Evolutionary conservation across 2,113 vertebrate genomes (phyloP).

Genomic region (Perognathus longimembris): DNA sequence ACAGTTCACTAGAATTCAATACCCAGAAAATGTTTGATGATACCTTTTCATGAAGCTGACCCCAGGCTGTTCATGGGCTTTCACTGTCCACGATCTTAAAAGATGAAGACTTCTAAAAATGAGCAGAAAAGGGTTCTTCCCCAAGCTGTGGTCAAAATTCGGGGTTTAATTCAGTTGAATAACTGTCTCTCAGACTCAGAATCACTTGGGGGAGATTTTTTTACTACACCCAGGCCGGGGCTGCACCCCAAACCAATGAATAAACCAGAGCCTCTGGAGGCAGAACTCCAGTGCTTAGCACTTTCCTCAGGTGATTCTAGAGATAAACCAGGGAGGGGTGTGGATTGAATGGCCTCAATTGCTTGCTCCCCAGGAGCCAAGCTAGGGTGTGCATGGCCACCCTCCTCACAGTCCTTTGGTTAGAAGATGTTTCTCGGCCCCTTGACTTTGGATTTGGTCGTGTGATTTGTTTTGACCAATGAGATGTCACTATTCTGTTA

Average conservation of each 20-base stretch:
- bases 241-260: conserved; percentile 28
- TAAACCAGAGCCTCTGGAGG: not conserved
- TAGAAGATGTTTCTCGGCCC: not conserved
- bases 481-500: not conserved
- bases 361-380: not conserved
- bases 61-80: conserved; percentile 65
- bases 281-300: not conserved
- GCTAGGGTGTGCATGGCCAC: not conserved
- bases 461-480: not conserved
- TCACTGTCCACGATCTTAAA: conserved; percentile 52
- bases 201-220: conserved; percentile 7
- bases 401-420: not conserved
- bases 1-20: conserved; percentile 77
- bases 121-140: conserved; percentile 26
- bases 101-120: conserved; percentile 12
- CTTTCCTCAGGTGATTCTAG: not conserved
- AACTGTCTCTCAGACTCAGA: conserved; percentile 17
- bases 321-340: too few species aligned
- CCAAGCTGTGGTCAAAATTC: conserved; percentile 43
- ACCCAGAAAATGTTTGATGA: conserved; percentile 73
- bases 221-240: not conserved
- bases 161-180: conserved; percentile 1
- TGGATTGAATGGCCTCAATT: not conserved
- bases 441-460: not conserved
- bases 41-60: conserved; percentile 76